These are phyloP conservation scores for Danaus plexippus DNA, from an alignment of 1,140 invertebrate genomes.

Conservation along the genomic window DNA sequence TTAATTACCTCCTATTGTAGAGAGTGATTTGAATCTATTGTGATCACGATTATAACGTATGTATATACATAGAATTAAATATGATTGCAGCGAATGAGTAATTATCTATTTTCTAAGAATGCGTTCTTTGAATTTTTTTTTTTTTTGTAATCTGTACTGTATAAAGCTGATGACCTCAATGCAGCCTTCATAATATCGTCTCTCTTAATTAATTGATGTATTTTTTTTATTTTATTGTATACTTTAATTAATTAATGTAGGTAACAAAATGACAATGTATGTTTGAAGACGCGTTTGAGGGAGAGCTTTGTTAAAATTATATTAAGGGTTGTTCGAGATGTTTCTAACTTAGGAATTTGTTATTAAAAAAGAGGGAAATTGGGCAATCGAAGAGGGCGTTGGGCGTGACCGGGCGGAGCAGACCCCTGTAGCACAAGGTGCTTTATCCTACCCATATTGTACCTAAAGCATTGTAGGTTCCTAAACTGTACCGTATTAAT, in stretches of 20 bases:
- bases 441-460: conserved; percentile 15
- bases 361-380: conserved; percentile 59
- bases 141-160: too few species aligned
- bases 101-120: conserved; percentile 1
- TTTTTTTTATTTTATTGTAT: too few species aligned
- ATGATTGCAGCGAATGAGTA: conserved; percentile 4
- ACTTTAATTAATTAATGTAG: too few species aligned
- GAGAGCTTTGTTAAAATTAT: too few species aligned
- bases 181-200: too few species aligned
- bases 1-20: conserved; percentile 68
- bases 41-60: conserved; percentile 26
- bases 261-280: too few species aligned
- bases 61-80: conserved; percentile 10
- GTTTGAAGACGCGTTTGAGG: too few species aligned
- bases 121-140: not conserved
- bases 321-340: conserved; percentile 1
- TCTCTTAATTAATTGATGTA: too few species aligned
- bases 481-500: too few species aligned
- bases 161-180: too few species aligned
- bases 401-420: conserved; percentile 45
- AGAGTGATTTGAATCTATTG: conserved; percentile 48
- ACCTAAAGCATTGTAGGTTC: not conserved
- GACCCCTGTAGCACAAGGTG: conserved; percentile 11
- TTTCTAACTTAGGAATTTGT: conserved; percentile 43
- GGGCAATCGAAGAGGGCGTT: conserved; percentile 36